Evolutionary conservation across 1,140 invertebrate genomes (phyloP).

Genomic region (Mya arenaria): DNA sequence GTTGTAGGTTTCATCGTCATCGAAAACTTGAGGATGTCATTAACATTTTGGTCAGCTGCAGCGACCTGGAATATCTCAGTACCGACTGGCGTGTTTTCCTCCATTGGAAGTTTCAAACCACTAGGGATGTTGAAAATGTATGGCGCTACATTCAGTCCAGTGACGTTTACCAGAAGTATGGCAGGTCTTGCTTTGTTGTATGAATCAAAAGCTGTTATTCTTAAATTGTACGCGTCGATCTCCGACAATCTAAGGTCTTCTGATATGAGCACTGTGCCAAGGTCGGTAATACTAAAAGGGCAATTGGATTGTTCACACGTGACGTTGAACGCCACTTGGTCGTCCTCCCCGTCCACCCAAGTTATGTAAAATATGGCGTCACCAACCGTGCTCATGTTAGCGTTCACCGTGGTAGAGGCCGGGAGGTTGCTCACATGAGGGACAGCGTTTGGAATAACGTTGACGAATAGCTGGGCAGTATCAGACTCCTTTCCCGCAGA

Average conservation of each 20-base stretch:
- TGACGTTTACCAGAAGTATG: constrained; percentile 36
- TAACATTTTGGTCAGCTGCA: constrained; percentile 15
- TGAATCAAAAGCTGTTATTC: constrained; percentile 6
- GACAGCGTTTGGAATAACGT: constrained; percentile 29
- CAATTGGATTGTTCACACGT: constrained; percentile 32
- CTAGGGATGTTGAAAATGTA: constrained; percentile 23
- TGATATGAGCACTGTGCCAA: neutral
- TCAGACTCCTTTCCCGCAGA: constrained; percentile 17
- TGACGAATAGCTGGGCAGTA: constrained; percentile 8
- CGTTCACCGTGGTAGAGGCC: neutral
- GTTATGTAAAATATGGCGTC: constrained; percentile 17
- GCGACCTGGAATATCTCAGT: constrained; percentile 18
- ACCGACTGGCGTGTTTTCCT: constrained; percentile 27
- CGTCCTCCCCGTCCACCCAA: constrained; percentile 21
- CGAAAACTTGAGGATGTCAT: constrained; percentile 18
- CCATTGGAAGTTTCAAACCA: neutral
- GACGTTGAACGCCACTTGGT: constrained; percentile 9
- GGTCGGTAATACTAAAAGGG: constrained; percentile 29
- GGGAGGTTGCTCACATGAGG: constrained; percentile 30
- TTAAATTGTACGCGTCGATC: constrained; percentile 16
- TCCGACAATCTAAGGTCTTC: constrained; percentile 2
- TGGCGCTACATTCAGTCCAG: constrained; percentile 26
- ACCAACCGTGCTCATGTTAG: constrained; percentile 6
- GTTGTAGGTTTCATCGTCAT: constrained; percentile 3
- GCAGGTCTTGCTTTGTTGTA: constrained; percentile 23